phyloP scores from a whole-genome alignment of 2,797 vertebrate species.

The Sternotherus odoratus region DNA sequence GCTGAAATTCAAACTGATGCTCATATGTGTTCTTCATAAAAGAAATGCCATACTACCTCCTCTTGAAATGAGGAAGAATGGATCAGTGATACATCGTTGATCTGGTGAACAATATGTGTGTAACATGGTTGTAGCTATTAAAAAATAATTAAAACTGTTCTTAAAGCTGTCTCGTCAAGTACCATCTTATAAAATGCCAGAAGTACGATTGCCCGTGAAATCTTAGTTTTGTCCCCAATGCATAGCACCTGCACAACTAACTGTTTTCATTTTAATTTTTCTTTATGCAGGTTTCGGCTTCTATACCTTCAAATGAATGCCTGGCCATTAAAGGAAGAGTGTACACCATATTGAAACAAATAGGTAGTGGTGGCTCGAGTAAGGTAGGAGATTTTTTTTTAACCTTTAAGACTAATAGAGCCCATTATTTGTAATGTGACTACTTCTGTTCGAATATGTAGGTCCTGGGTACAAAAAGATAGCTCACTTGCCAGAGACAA shows the following conservation, averaged over 20 bases:
- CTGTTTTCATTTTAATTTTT: not conserved
- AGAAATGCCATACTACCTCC: not conserved
- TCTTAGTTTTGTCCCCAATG: not conserved
- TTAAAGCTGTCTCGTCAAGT: not conserved
- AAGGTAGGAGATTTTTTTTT: constrained; percentile 84
- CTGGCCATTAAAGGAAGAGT: constrained; percentile 91
- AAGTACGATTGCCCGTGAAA: not conserved
- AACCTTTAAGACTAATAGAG: not conserved
- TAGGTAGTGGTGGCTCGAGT: constrained; percentile 96
- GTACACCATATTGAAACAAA: constrained; percentile 94
- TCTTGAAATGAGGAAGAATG: not conserved
- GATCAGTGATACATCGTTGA: not conserved
- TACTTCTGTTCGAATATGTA: not conserved
- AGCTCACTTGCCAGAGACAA: not conserved
- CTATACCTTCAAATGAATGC: constrained; percentile 85
- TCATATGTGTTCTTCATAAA: not conserved
- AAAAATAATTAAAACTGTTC: not conserved
- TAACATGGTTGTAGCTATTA: not conserved
- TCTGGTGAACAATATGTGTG: not conserved
- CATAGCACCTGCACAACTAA: not conserved
- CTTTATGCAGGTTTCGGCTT: constrained; percentile 73
- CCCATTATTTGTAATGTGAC: not conserved
- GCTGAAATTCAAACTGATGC: not conserved
- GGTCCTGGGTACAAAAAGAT: not conserved
- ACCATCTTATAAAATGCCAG: not conserved